These are phyloP conservation scores for Haliaeetus leucogaster DNA, from an alignment of 2,113 vertebrate species.

Conservation along the genomic window DNA sequence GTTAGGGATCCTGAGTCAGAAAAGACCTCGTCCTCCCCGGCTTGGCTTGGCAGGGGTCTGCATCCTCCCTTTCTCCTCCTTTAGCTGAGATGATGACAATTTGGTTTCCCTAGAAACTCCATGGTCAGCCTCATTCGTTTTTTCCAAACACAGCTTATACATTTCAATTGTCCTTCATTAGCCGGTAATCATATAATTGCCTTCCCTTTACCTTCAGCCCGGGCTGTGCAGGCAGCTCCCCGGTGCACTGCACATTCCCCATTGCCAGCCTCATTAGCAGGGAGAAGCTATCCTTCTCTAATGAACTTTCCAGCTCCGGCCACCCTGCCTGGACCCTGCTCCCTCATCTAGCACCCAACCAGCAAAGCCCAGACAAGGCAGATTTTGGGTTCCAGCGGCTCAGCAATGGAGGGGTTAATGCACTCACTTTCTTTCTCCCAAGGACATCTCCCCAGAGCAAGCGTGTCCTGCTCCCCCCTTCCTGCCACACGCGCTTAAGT, in stretches of 20 bases:
- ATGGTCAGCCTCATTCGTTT: background rate
- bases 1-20: background rate
- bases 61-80: background rate
- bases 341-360: background rate
- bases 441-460: too few relatives aligned
- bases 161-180: conserved; percentile 50
- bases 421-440: background rate
- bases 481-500: background rate
- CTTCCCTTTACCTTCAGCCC: background rate
- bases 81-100: background rate
- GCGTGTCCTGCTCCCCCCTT: background rate
- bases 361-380: background rate
- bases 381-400: background rate
- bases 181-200: conserved; percentile 10
- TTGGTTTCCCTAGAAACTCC: background rate
- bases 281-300: background rate
- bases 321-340: background rate
- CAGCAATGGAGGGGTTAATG: background rate
- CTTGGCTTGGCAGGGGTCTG: background rate
- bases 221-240: background rate
- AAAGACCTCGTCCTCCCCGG: accelerated
- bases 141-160: background rate
- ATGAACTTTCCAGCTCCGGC: background rate
- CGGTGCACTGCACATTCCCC: accelerated
- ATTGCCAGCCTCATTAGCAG: background rate